phyloP scores from a whole-genome alignment of 2,113 vertebrate genomes.

The Proteles cristata region DNA sequence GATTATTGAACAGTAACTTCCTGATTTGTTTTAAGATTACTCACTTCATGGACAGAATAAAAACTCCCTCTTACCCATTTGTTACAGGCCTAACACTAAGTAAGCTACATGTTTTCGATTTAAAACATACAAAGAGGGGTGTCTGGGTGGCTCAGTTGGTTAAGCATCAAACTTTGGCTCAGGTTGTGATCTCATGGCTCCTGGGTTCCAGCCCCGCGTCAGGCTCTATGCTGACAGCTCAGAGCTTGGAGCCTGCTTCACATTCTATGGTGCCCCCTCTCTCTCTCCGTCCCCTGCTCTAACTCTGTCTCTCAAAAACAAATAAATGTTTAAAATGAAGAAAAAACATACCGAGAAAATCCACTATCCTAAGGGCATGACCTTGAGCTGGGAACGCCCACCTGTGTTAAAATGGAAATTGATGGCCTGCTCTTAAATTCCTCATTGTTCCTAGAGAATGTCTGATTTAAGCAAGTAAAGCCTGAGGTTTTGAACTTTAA shows the following conservation, averaged over 20 bases:
- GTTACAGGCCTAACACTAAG: neutral
- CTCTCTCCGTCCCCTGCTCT: too few species aligned
- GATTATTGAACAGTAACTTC: neutral
- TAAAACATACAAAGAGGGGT: neutral
- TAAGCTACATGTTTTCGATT: neutral
- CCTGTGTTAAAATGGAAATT: neutral
- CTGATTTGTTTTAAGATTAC: constrained; percentile 23
- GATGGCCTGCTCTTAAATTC: neutral
- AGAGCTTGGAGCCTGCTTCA: too few species aligned
- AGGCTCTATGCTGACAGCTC: too few species aligned
- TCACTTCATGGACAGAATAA: neutral
- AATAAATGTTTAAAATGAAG: too few species aligned
- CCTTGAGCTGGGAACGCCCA: neutral
- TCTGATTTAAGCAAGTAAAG: neutral
- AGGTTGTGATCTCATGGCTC: too few species aligned
- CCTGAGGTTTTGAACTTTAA: neutral
- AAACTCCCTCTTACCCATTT: neutral
- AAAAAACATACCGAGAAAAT: neutral
- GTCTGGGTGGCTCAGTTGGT: too few species aligned
- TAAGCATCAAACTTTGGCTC: too few species aligned
- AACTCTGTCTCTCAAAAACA: too few species aligned
- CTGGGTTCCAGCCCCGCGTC: too few species aligned
- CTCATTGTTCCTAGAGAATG: neutral
- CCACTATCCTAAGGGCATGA: neutral
- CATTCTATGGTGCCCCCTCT: too few species aligned